Evolutionary conservation across 1,140 invertebrate species (phyloP).

Genomic region (Limonius californicus): DNA sequence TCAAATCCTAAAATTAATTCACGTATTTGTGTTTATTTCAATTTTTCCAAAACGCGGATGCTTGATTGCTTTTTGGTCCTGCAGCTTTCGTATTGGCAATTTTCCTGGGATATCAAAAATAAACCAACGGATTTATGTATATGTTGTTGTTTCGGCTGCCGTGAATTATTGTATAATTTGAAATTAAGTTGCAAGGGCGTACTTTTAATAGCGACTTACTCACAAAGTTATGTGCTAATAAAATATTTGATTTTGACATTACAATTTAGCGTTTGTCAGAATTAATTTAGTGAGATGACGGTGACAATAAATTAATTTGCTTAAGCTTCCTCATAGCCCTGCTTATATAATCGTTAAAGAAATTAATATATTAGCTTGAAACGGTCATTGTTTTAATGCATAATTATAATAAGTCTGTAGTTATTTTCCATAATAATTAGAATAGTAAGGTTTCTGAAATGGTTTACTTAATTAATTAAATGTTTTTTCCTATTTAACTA

Average conservation of each 20-base stretch:
- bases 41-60: neutral
- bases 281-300: neutral
- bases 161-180: neutral
- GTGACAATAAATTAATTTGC: neutral
- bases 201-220: neutral
- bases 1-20: too few relatives aligned
- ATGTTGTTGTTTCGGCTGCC: neutral
- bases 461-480: too few relatives aligned
- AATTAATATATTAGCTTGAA: too few relatives aligned
- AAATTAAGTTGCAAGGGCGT: neutral
- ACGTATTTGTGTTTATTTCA: neutral
- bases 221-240: neutral
- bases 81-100: too few relatives aligned
- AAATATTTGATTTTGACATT: conserved; percentile 1
- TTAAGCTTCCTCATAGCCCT: too few relatives aligned
- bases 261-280: neutral
- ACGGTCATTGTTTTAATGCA: too few relatives aligned
- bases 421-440: too few relatives aligned
- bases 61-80: too few relatives aligned
- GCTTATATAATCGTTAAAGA: too few relatives aligned
- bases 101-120: neutral
- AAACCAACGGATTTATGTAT: neutral
- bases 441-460: too few relatives aligned
- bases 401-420: too few relatives aligned
- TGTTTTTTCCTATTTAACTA: too few relatives aligned